phyloP scores from a whole-genome alignment of 2,113 vertebrate genomes.

The Shinisaurus crocodilurus region DNA sequence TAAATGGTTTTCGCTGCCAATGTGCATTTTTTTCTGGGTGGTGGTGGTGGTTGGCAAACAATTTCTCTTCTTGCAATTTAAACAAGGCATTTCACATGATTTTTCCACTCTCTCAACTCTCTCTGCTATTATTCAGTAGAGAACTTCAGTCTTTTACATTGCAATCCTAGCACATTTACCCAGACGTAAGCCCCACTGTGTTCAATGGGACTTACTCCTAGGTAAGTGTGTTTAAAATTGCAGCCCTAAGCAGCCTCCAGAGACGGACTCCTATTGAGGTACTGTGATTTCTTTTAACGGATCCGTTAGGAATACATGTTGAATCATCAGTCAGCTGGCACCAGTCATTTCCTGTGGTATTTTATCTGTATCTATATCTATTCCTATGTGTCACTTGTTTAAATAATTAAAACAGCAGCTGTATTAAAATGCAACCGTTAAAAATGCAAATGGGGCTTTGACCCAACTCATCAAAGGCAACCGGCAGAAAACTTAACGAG shows the following conservation, averaged over 20 bases:
- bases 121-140: too few species aligned
- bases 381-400: neutral
- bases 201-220: neutral
- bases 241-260: neutral
- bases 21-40: neutral
- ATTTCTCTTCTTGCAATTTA: neutral
- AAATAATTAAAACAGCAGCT: conserved; percentile 43
- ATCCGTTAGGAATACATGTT: neutral
- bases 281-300: neutral
- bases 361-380: neutral
- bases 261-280: neutral
- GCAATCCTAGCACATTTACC: neutral
- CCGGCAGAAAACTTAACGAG: neutral
- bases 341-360: neutral
- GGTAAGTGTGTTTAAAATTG: neutral
- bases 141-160: neutral
- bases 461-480: neutral
- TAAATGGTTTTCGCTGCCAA: neutral
- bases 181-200: neutral
- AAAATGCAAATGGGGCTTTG: conserved; percentile 39
- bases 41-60: neutral
- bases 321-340: neutral
- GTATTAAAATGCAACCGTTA: conserved; percentile 30
- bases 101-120: neutral
- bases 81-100: neutral